phyloP scores from a whole-genome alignment of 64 coral and sea anemone genomes.

The Porites lutea region DNA sequence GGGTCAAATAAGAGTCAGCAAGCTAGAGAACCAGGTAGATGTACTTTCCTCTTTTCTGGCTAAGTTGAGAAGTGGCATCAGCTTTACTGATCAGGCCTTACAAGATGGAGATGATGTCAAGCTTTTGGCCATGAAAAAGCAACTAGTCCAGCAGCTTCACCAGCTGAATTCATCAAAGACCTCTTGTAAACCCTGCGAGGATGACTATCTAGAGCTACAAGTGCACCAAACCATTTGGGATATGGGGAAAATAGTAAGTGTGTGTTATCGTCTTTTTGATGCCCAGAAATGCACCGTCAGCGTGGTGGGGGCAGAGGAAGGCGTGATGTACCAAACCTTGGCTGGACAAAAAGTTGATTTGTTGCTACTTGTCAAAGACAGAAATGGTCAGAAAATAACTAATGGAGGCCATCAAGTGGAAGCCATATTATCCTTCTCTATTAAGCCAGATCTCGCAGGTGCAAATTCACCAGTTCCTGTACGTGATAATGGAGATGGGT shows the following conservation, averaged over 20 bases:
- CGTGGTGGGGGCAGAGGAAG: constrained; percentile 15
- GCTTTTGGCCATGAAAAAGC: constrained; percentile 19
- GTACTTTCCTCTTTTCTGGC: background rate
- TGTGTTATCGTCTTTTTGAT: background rate
- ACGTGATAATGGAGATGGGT: background rate
- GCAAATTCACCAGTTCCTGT: background rate
- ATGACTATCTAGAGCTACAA: background rate
- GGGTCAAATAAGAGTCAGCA: background rate
- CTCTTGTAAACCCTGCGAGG: constrained; percentile 9
- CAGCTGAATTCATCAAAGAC: background rate
- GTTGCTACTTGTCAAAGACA: background rate
- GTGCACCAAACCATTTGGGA: background rate
- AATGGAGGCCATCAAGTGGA: no score
- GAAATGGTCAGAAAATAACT: background rate
- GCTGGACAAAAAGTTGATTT: background rate
- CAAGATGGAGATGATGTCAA: constrained; percentile 3
- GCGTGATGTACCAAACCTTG: constrained; percentile 1
- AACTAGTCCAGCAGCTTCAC: background rate
- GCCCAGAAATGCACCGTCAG: background rate
- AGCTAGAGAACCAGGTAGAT: constrained; percentile 14
- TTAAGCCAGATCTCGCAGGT: no score
- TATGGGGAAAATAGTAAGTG: background rate
- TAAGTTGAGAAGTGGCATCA: constrained; percentile 13
- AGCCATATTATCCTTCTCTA: no score
- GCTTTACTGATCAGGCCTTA: background rate